phyloP scores from a whole-genome alignment of 2,113 vertebrate genomes.

The Cryptoleucopteryx plumbea region DNA sequence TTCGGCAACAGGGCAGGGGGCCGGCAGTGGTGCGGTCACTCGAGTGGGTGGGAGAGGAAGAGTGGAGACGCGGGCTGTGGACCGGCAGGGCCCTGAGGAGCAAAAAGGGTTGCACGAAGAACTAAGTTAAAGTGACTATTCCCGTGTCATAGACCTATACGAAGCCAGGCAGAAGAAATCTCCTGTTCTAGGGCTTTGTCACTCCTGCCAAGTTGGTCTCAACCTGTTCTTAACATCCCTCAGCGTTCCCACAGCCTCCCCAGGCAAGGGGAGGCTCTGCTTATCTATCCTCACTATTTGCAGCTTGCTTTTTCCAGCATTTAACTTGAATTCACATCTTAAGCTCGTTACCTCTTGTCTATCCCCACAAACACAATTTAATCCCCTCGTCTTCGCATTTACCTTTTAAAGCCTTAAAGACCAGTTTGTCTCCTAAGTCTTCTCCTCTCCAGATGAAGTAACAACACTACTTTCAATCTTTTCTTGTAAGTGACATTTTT shows the following conservation, averaged over 20 bases:
- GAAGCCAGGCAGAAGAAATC: not conserved
- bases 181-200: not conserved
- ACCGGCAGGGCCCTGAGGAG: not conserved
- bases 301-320: not conserved
- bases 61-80: accelerated
- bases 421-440: not conserved
- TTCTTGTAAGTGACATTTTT: not conserved
- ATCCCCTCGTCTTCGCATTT: not conserved
- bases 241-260: not conserved
- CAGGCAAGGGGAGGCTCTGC: not conserved
- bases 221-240: not conserved
- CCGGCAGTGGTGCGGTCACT: not conserved
- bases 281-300: not conserved
- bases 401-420: not conserved
- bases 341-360: not conserved
- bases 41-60: accelerated
- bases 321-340: not conserved
- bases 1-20: not conserved
- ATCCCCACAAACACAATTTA: not conserved
- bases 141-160: not conserved
- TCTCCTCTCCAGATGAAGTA: not conserved
- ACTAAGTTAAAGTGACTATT: not conserved
- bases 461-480: not conserved
- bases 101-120: not conserved
- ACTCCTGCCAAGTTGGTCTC: not conserved